Percentiles rank a stretch among this genome's conserved stretches.
phyloP scores from a whole-genome alignment of 2,888 invertebrate species.

The Drosophila cognata region DNA sequence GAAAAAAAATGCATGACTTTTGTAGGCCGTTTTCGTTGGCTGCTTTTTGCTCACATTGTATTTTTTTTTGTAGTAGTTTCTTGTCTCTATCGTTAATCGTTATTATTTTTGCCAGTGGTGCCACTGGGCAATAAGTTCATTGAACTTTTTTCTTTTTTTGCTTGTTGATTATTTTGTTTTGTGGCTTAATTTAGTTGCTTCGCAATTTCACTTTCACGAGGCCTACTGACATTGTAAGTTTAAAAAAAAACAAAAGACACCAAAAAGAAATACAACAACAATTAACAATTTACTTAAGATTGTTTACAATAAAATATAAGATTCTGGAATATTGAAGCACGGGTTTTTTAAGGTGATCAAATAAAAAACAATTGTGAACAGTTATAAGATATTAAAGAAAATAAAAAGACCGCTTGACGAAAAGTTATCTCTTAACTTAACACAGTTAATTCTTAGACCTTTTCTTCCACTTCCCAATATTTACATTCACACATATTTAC shows the following conservation, averaged over 20 bases:
- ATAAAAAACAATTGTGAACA: neutral
- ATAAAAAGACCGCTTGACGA: neutral
- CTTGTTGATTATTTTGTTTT: conserved; percentile 61
- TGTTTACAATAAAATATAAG: neutral
- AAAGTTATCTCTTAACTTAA: too few species aligned
- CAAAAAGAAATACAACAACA: conserved; percentile 1
- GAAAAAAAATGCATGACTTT: conserved; percentile 34
- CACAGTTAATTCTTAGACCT: neutral
- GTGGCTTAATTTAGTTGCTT: conserved; percentile 45
- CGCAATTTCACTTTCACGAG: conserved; percentile 68
- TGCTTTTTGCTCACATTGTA: conserved; percentile 45
- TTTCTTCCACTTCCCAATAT: conserved; percentile 6
- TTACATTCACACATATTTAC: neutral
- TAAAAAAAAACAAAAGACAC: neutral
- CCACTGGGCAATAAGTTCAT: conserved; percentile 74
- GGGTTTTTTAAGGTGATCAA: neutral
- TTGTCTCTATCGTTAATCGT: conserved; percentile 54
- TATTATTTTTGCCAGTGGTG: conserved; percentile 55
- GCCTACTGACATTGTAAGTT: conserved; percentile 39
- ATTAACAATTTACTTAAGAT: neutral
- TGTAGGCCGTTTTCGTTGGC: conserved; percentile 59
- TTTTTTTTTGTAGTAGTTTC: conserved; percentile 56
- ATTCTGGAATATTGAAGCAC: neutral
- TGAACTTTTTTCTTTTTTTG: conserved; percentile 63
- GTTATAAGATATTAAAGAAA: neutral